Base-by-base conservation (phyloP, 2,888 invertebrate species). In the Hypomecis punctinalis region DNA sequence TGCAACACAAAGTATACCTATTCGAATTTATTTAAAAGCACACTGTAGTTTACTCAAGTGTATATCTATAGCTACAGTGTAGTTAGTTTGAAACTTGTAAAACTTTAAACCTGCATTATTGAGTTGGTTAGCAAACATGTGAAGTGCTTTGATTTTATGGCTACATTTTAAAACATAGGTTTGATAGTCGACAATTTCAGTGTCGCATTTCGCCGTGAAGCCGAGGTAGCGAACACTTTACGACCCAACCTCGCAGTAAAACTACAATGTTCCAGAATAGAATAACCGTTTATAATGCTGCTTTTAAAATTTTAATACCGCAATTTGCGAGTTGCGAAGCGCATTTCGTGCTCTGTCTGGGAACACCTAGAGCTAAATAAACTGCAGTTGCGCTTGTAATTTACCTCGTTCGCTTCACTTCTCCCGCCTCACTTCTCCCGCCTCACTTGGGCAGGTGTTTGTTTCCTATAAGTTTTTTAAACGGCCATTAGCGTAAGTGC, bases 251-350 rank as follows among this genome's bases (percentile, higher is more conserved):
- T 71, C 72, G 76, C 70, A 76, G 69, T 85, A 81, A 83, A 83
- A 80, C 80, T 78, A 86, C 85, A 86, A 83, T 84, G 85, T 85
- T 76, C 70, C 71, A 70, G 77, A 76, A 77, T 73, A 76, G 78
- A 76, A 76, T 76, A 76, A 81, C 77, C 82, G 80, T 80, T 82
- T 78, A 81, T 85, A 85, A 84, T 82, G 79, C 78, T 71, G 76
- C 80, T 81, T 86, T 88, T 80, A 85, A 84, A 85, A 79, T 85
- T 85, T 88, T 86, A 85, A 87, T 82, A 77, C 77, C 68, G 84
- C 81, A 83, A 85, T 89, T 85, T 85, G 82, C 80, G 78, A 82
- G 76, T 75, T 76, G 76, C 75, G 73, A 78, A 80, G 69, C 71
- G 72, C 33, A 36, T 55, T 74, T 75, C 70, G 67, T 76, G 75